Base-by-base conservation (phyloP, 2,797 vertebrate species). In the Poeciliopsis paucimaculata region DNA sequence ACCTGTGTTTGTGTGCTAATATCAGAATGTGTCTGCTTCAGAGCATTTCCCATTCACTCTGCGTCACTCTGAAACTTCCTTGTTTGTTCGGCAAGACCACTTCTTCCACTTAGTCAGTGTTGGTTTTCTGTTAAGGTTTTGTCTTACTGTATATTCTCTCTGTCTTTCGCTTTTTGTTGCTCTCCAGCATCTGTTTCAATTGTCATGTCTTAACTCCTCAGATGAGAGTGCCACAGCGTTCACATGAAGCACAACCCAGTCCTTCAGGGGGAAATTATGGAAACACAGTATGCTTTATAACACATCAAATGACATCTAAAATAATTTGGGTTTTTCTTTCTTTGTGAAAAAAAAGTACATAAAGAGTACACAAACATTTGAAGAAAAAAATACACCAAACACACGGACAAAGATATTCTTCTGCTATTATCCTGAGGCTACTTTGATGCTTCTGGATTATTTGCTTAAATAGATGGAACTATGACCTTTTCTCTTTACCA, bases 71-170 rank as follows among this genome's bases (percentile, higher is more conserved):
- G 72, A 71, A 64, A 89, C 89, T 84, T 93, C 90, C 88, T 88
- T 83, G 73, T 89, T 82, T 28, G 45, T 86, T 79, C 55, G 62
- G 78, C 47, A 85, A 83, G 66, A 72, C 23, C 31, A 53, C 43
- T 74, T 83, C 64, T 78, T 75, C 77, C n/a, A 78, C 79, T 83
- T 47, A 75, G 41, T 23, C 62, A 81, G 78, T 78, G 20, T 77
- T 53, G 39, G 70, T 85, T 94, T 92, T 90, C 90, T 90, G 85
- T 86, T 88, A 88, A 39, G 66, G 47, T 43, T 4, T 51, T 26
- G 64, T 73, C 70, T 73, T 41, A 55, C 49, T 49, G 34, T 53
- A 49, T 53, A 60, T 20, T 23, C 36, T 13, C 9, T 49, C 28
- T 72, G 3, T 75, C 31, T 73, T 41, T 85, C 12, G 45, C 2